Base-by-base conservation (phyloP, 2,113 vertebrate species). In the Myodes glareolus region DNA sequence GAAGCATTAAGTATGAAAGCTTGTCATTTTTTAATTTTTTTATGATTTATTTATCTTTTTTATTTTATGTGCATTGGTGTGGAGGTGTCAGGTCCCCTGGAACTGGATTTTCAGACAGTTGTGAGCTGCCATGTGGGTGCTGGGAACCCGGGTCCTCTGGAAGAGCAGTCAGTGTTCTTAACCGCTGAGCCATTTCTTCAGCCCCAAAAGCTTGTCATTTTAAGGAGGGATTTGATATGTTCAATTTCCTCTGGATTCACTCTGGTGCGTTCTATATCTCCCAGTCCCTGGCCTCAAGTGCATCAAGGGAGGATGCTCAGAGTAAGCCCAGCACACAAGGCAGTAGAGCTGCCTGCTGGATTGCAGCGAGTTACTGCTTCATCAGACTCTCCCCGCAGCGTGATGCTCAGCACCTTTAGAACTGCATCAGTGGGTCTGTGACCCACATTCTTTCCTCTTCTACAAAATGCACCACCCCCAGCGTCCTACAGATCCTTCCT, bases 311-410 rank as follows among this genome's bases (percentile, higher is more conserved):
- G 3, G 25, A 0, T 16, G 42, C 45, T 47, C 45, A 50, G 27
- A 14, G 75, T 3, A 76, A 76, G 5, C 75, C n/a, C 39, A 77
- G 75, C 75, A 77, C 29, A 77, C 23, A 63, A 39, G 50, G 58
- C 7, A 14, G 13, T 31, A 23, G 36, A 72, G n/a, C n/a, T 21
- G 6, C 1, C 2, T 23, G n/a, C 0, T 16, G 21, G 5, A 7
- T 16, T 76, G 16, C n/a, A 68, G 16, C 4, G 16, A 42, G 68
- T 39, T 42, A 4, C 25, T 86, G 12, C 58, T 42, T 33, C 7
- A 6, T 52, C 33, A 52, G 45, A 21, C 7, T 39, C 19, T 27
- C 17, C 0, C 47, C 21, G 14, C 21, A 33, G 9, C 13, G 10
- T 12, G 36, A 77, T 2, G 12, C 11, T 72, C 27, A 31, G 36